phyloP scores from a whole-genome alignment of 2,888 invertebrate genomes.

The Linyphia triangularis region DNA sequence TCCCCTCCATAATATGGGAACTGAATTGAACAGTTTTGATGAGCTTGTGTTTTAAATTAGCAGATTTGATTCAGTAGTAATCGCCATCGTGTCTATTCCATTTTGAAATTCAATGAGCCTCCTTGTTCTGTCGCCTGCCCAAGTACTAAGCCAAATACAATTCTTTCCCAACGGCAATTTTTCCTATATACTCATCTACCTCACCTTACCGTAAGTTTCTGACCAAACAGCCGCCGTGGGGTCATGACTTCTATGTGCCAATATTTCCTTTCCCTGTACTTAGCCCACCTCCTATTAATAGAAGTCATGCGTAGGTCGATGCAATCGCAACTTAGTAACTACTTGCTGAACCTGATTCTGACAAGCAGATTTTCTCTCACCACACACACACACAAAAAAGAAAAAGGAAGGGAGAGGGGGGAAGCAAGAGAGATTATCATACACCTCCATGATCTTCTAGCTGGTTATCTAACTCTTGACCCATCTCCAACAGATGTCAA shows the following conservation, averaged over 20 bases:
- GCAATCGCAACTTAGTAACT: constrained; percentile 49
- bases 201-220: no score
- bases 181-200: no score
- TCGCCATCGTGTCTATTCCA: no score
- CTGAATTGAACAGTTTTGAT: no score
- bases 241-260: background rate
- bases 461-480: constrained; percentile 45
- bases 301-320: background rate
- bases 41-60: no score
- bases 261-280: constrained; percentile 1
- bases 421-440: no score
- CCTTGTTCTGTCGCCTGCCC: no score
- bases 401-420: background rate
- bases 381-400: background rate
- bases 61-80: no score
- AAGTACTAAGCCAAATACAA: no score
- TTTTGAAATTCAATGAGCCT: no score
- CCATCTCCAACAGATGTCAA: constrained; percentile 40
- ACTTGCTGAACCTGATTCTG: constrained; percentile 49
- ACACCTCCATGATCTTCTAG: constrained; percentile 38
- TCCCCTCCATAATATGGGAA: no score
- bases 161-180: no score
- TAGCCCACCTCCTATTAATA: constrained; percentile 40
- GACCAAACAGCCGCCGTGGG: background rate
- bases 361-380: constrained; percentile 48